Conservation (phyloP, 2,113 vertebrate genomes). For the Apus apus region DNA sequence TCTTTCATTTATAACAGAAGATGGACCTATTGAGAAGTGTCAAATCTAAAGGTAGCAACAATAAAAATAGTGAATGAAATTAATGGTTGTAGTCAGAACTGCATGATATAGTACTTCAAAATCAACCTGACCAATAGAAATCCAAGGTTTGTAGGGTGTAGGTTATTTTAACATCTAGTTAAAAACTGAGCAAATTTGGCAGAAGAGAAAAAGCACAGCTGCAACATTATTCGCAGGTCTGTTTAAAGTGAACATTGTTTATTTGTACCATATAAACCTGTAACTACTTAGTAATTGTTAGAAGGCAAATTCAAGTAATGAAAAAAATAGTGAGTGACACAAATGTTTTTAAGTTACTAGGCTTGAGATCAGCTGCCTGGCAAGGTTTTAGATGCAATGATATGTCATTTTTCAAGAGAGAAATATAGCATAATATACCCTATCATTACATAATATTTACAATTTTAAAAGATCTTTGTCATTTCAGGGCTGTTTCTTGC, state of each 20-base stretch:
- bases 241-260: not conserved
- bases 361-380: not conserved
- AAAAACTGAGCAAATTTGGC: not conserved
- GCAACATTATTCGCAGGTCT: not conserved
- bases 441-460: not conserved
- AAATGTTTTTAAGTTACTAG: slow-evolving; percentile 37
- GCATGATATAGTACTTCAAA: not conserved
- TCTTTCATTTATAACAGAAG: not conserved
- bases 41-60: not conserved
- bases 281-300: not conserved
- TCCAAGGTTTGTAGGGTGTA: not conserved
- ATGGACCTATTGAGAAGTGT: not conserved
- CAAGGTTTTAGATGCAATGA: not conserved
- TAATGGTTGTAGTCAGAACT: not conserved
- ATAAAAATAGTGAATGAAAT: not conserved
- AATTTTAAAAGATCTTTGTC: not conserved
- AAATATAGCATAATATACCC: not conserved
- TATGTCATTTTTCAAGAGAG: not conserved
- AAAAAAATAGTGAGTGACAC: not conserved
- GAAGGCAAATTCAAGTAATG: not conserved
- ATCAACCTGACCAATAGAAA: not conserved
- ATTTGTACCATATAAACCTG: not conserved
- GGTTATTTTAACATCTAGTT: not conserved
- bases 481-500: not conserved
- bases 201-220: not conserved